Percentiles rank a stretch among this genome's conserved stretches.
Evolutionary conservation across 1,140 invertebrate species (phyloP).

Genomic region (Drosophila funebris): DNA sequence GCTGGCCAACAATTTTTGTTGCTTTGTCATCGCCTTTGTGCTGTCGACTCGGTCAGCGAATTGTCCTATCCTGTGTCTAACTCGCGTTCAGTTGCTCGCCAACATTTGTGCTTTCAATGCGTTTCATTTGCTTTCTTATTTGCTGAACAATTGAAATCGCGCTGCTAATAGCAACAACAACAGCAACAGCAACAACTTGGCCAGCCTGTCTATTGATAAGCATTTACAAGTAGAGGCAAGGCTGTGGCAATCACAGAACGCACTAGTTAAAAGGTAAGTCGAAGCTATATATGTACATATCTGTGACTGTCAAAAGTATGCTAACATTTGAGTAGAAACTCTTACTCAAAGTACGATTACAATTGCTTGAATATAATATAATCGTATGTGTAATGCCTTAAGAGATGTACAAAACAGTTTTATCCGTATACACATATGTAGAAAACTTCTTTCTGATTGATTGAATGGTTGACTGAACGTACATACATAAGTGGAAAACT

Average conservation of each 20-base stretch:
- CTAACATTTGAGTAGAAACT: no score
- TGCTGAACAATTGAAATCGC: background rate
- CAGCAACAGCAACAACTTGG: background rate
- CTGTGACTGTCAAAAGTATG: no score
- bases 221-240: background rate
- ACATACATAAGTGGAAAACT: no score
- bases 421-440: no score
- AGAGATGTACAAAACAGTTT: no score
- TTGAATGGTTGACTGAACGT: no score
- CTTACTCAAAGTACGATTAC: no score
- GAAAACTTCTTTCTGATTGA: no score
- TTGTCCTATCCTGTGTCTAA: conserved; percentile 13
- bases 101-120: conserved; percentile 4
- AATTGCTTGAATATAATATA: no score
- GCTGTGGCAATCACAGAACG: background rate
- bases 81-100: background rate
- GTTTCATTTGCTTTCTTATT: background rate
- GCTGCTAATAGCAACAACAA: background rate
- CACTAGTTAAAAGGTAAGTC: background rate
- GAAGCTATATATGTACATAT: background rate
- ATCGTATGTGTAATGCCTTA: no score
- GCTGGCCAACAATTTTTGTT: background rate
- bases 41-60: conserved; percentile 1
- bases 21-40: background rate
- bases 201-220: background rate